Base-by-base conservation (phyloP, 2,113 vertebrate species). In the Trematomus loennbergii region DNA sequence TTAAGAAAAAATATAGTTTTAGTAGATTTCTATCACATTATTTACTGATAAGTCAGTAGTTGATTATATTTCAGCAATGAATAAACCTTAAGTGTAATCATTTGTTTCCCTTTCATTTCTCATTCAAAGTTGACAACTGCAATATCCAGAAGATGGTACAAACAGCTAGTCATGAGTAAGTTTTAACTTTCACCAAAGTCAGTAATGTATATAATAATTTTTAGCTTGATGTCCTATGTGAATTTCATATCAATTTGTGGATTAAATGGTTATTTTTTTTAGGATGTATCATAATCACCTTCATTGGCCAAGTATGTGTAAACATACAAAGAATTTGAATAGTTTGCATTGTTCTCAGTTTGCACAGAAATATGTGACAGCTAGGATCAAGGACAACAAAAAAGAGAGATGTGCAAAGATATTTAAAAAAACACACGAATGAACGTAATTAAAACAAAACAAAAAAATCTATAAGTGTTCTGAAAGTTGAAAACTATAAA, bases 21-120 rank as follows among this genome's bases (percentile, higher is more conserved):
- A 95, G 93, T 95, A 95, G 90, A 94, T 95, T 96, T 95, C 88
- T 95, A 95, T 95, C 89, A 94, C 90, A 91, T 94, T 95, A 95
- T 95, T 95, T 95, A 94, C 94, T 92, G 91, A 95, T 75, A 95
- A 93, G 90, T 93, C 91, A 93, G 91, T 95, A 95, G 94, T 94
- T 94, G 91, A 94, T 93, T 94, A 94, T 94, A 95, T 94, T 94
- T 93, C 92, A 95, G 90, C 92, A 92, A 95, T 94, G 91, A 95
- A 95, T 95, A 95, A 95, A 94, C 82, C 92, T 87, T 92, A 92
- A 93, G 93, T 94, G 91, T 93, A 91, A 92, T 90, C 66, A 83
- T 83, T 87, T 82, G 78, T 76, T 92, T 90, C 77, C 75, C 74
- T 81, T 88, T 87, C 52, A 50, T 89, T 90, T 90, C 46, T 90